Evolutionary conservation across 2,113 vertebrate genomes (phyloP), one percentile per base, ranked within the genome.

Genomic region (Propithecus coquereli): DNA sequence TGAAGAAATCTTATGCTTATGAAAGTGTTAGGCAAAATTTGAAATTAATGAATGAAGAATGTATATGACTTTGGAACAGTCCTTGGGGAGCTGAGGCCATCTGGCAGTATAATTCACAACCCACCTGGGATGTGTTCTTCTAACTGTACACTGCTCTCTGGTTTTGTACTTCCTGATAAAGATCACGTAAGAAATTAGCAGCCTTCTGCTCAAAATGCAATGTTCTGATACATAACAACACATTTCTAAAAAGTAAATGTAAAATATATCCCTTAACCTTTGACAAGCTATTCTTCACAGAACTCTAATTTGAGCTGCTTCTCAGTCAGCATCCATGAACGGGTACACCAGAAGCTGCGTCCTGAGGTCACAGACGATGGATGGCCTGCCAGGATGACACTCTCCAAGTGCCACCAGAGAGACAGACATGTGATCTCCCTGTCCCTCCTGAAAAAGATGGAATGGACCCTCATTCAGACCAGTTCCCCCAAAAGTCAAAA

Each of bases 41-140:
- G 47, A 88, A 97, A 94, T 92, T 92, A 95, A 79, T 94, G 47
- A 95, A 90, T 85, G 92, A 94, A 89, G 77, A 88, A 89, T 40
- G 52, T n/a, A 57, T 70, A 70, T 73, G 65, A 71, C 71, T 95
- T 93, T 79, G 61, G 22, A 81, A n/a, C 17, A 61, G 85, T 57
- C 94, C 47, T 34, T n/a, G 8, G 87, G 32, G 83, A 91, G 22
- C 11, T 43, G 37, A 84, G 87, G 92, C 96, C 94, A 95, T 94
- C 87, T 95, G 92, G 71, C 61, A 94, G 4, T 37, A 6, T 90
- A 52, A 71, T 81, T 92, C 66, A 76, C 37, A 82, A 68, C 71
- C 43, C 71, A 95, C 76, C 74, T 86, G 84, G 93, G 85, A 95
- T 1, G 3, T 43, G 40, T 85, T 93, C n/a, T 45, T 87, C 43